Evolutionary conservation across 2,113 vertebrate genomes (phyloP).

Genomic region (Vimba vimba): DNA sequence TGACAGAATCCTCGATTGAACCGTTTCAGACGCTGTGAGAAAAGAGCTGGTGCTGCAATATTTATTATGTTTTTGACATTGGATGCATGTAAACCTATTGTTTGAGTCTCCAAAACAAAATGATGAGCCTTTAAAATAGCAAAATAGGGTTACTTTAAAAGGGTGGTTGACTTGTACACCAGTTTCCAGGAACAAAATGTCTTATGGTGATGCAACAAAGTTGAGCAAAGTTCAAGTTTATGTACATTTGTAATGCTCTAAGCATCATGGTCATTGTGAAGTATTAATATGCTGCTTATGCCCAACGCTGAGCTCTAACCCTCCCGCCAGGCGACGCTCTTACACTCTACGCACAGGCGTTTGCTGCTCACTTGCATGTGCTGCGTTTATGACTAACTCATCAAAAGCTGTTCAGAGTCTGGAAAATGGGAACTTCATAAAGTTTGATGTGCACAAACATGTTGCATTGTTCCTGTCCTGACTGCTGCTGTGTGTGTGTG

Average conservation of each 20-base stretch:
- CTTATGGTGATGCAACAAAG: neutral
- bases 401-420: neutral
- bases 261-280: neutral
- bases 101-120: too few relatives aligned
- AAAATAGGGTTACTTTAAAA: neutral
- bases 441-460: neutral
- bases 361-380: neutral
- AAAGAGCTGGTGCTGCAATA: too few relatives aligned
- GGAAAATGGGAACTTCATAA: too few relatives aligned
- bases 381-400: neutral
- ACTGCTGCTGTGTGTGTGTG: slow-evolving; percentile 2
- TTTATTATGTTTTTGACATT: too few relatives aligned
- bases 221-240: neutral
- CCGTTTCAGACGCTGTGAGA: too few relatives aligned
- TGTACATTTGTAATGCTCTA: neutral
- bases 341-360: neutral
- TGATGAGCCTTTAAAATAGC: too few relatives aligned
- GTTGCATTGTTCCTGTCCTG: neutral
- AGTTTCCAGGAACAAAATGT: neutral
- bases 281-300: neutral
- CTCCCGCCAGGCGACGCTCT: too few relatives aligned
- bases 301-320: neutral
- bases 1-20: too few relatives aligned
- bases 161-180: neutral
- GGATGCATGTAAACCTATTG: too few relatives aligned